These are phyloP conservation scores for Heliconius hewitsoni DNA, from an alignment of 1,140 invertebrate species.

Conservation along the genomic window DNA sequence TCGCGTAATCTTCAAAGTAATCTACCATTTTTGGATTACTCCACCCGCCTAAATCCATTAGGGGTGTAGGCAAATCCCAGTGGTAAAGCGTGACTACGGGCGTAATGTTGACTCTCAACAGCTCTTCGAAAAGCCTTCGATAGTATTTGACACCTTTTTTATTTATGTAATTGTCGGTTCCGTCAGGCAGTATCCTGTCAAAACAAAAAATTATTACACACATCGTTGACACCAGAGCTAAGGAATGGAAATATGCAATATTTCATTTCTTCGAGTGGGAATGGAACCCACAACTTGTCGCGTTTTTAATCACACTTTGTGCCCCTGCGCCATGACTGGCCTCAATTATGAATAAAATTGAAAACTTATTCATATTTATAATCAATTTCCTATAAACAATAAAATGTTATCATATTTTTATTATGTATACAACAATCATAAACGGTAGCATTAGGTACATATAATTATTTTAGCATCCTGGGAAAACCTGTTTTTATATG, in stretches of 20 bases:
- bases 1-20: constrained; percentile 84
- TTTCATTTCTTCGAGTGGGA: too few species aligned
- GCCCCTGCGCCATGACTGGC: too few species aligned
- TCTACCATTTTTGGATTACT: constrained; percentile 82
- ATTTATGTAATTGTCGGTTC: constrained; percentile 81
- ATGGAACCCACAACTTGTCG: too few species aligned
- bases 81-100: constrained; percentile 83
- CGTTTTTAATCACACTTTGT: too few species aligned
- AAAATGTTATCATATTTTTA: too few species aligned
- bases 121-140: constrained; percentile 83
- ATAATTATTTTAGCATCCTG: not conserved
- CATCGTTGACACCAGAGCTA: too few species aligned
- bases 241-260: too few species aligned
- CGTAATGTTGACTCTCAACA: constrained; percentile 80
- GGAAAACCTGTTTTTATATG: not conserved
- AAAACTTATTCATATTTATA: too few species aligned
- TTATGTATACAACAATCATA: too few species aligned
- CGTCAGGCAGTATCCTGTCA: constrained; percentile 81
- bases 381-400: too few species aligned
- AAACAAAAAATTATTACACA: not conserved
- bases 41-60: constrained; percentile 85
- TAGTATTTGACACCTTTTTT: constrained; percentile 84
- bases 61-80: constrained; percentile 82
- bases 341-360: too few species aligned
- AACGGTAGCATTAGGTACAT: not conserved